These are phyloP conservation scores for Acrossocheilus fasciatus DNA, from an alignment of 2,797 vertebrate species.

Conservation along the genomic window DNA sequence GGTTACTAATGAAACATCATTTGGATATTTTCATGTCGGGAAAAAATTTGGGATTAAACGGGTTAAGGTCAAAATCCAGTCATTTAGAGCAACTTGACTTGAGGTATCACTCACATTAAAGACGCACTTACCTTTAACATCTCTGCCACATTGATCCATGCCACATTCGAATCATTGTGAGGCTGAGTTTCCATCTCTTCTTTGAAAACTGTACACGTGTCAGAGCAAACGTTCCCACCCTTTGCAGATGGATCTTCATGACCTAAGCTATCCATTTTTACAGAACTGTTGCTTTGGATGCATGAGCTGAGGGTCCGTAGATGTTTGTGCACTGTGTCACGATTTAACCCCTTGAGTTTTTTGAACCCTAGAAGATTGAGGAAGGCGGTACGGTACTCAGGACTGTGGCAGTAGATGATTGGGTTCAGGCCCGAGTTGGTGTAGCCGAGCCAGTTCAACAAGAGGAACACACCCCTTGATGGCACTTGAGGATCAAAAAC, in stretches of 20 bases:
- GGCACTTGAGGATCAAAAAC: slow-evolving; percentile 72
- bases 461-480: slow-evolving; percentile 66
- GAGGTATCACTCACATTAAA: neutral
- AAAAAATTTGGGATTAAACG: too few relatives aligned
- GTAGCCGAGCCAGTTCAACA: slow-evolving; percentile 88
- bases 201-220: neutral
- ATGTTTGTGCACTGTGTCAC: slow-evolving; percentile 59
- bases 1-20: too few relatives aligned
- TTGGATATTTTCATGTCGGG: too few relatives aligned
- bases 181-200: neutral
- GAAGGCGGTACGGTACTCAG: slow-evolving; percentile 82
- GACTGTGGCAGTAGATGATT: slow-evolving; percentile 86
- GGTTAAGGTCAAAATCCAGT: neutral
- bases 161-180: neutral
- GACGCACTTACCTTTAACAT: neutral
- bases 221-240: neutral
- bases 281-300: neutral
- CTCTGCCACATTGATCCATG: neutral
- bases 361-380: slow-evolving; percentile 76
- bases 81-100: neutral
- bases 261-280: neutral
- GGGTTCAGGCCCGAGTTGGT: slow-evolving; percentile 86
- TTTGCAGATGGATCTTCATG: neutral
- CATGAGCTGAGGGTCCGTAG: neutral
- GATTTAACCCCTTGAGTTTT: slow-evolving; percentile 45